Percentiles rank a stretch among this genome's conserved stretches.
Evolutionary conservation across 2,888 invertebrate genomes (phyloP).

Genomic region (Diplazon laetatorius): DNA sequence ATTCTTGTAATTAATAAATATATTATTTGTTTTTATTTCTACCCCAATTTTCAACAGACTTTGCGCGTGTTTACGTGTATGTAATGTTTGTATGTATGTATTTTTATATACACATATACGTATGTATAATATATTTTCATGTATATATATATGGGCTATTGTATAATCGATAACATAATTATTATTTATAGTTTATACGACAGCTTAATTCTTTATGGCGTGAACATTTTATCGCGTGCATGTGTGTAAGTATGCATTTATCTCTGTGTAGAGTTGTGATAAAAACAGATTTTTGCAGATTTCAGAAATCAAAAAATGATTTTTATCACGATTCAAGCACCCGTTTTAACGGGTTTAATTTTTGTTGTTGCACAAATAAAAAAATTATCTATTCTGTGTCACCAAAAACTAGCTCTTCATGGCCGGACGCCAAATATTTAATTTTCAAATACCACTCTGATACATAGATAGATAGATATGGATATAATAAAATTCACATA

Average conservation of each 20-base stretch:
- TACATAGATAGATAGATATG: too few species aligned
- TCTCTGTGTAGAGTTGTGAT: neutral
- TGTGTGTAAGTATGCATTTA: neutral
- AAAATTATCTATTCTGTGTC: too few species aligned
- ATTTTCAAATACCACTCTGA: neutral
- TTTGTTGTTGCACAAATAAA: too few species aligned
- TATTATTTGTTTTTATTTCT: conserved; percentile 79
- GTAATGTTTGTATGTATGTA: conserved; percentile 44
- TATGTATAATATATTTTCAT: conserved; percentile 57
- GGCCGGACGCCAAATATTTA: too few species aligned
- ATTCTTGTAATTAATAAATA: conserved; percentile 77
- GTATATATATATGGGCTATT: conserved; percentile 53
- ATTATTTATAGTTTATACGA: conserved; percentile 47
- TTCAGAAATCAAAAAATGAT: too few species aligned
- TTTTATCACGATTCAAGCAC: too few species aligned
- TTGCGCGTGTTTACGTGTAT: conserved; percentile 53
- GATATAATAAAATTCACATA: neutral
- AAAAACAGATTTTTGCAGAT: too few species aligned
- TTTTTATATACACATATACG: conserved; percentile 49
- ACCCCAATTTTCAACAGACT: conserved; percentile 77
- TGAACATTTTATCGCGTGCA: conserved; percentile 17
- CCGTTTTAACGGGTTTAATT: too few species aligned
- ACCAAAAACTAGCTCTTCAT: too few species aligned
- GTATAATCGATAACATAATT: conserved; percentile 57
- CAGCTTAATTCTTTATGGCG: conserved; percentile 42